These are phyloP conservation scores for Conger conger DNA, from an alignment of 2,113 vertebrate genomes.

Conservation along the genomic window DNA sequence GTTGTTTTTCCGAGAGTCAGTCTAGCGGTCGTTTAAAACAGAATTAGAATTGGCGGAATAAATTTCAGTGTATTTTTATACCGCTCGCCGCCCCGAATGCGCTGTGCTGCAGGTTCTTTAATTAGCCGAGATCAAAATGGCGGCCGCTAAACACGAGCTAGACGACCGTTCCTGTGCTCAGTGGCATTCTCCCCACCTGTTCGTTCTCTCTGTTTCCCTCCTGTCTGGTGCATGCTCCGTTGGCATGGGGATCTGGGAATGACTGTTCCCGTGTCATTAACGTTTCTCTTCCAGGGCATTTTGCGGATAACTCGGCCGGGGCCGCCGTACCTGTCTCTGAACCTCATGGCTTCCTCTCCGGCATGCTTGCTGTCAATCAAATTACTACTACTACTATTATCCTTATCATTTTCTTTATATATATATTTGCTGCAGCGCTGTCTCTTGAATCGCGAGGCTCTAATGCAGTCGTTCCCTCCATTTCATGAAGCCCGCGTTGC, in stretches of 20 bases:
- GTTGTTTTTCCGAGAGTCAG: not conserved
- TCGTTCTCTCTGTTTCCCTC: constrained; percentile 45
- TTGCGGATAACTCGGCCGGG: constrained; percentile 31
- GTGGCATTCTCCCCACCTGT: constrained; percentile 2
- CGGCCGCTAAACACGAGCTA: not conserved
- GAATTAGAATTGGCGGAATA: no score
- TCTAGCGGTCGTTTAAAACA: not conserved
- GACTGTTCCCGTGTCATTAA: constrained; percentile 47
- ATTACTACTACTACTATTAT: constrained; percentile 8
- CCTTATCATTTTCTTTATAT: no score
- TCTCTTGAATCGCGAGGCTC: constrained; percentile 38
- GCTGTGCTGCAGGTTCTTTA: not conserved
- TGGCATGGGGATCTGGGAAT: constrained; percentile 65
- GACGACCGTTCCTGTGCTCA: not conserved
- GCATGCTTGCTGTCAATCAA: constrained; percentile 61
- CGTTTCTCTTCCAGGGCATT: constrained; percentile 55
- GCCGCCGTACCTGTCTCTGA: constrained; percentile 48
- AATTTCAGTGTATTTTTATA: not conserved
- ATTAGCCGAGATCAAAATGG: not conserved
- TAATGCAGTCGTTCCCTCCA: constrained; percentile 39
- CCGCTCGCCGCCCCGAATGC: not conserved
- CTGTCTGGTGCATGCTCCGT: constrained; percentile 66
- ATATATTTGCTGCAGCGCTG: no score
- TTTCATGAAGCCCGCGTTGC: constrained; percentile 43
- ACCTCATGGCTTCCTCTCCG: constrained; percentile 43